A percentile compares a stretch with the other conserved stretches of the same genome.
phyloP scores from a whole-genome alignment of 2,113 vertebrate genomes.

The Aleadryas rufinucha region DNA sequence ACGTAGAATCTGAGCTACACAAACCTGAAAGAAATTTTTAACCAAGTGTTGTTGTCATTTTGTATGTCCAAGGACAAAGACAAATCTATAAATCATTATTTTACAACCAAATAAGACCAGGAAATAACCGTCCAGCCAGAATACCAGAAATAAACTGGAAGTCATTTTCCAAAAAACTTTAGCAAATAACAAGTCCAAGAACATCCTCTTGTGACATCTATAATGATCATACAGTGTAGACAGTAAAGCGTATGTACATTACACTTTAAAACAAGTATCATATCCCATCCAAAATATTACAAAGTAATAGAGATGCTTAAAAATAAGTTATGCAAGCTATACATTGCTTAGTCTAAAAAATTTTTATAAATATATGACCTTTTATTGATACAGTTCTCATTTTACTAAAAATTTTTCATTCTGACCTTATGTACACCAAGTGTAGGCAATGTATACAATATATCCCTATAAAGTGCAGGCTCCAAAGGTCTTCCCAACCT shows the following conservation, averaged over 20 bases:
- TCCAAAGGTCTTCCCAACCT: slow-evolving; percentile 83
- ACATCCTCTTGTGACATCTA: neutral
- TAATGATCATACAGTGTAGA: neutral
- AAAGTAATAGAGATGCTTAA: neutral
- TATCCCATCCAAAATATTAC: neutral
- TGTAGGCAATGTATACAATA: slow-evolving; percentile 85
- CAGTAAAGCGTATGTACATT: neutral
- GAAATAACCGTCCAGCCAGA: neutral
- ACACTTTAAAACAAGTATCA: neutral
- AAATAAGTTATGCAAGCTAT: neutral
- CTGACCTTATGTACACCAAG: slow-evolving; percentile 92
- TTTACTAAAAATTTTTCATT: neutral
- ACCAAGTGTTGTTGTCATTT: neutral
- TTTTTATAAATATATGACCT: neutral
- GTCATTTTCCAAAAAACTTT: neutral
- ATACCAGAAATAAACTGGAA: neutral
- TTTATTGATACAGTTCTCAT: neutral
- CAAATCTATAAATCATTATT: neutral
- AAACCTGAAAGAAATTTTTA: slow-evolving; percentile 78
- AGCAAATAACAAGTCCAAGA: neutral
- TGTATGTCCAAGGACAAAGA: neutral
- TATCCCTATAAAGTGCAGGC: slow-evolving; percentile 73
- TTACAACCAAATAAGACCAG: neutral
- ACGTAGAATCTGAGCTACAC: slow-evolving; percentile 85
- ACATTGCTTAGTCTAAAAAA: neutral